Percentiles rank a stretch among this genome's conserved stretches.
Evolutionary conservation across 1,140 invertebrate species (phyloP).

Genomic region (Plectus sambesii): DNA sequence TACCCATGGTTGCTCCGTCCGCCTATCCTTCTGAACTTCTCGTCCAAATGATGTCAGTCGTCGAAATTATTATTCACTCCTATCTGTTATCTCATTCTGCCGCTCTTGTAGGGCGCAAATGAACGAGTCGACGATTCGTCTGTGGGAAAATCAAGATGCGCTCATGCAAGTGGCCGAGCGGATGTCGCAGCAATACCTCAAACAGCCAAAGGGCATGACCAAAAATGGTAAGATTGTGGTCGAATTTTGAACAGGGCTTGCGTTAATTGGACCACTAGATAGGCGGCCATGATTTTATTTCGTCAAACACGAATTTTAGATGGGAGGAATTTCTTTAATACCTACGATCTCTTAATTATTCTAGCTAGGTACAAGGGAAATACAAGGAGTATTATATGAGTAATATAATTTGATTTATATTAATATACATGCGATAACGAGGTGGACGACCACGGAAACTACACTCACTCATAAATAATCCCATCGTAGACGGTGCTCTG

Average conservation of each 20-base stretch:
- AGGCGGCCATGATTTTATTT: too few relatives aligned
- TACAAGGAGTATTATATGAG: not conserved
- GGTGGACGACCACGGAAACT: too few relatives aligned
- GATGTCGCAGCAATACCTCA: not conserved
- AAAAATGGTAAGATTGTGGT: conserved; percentile 53
- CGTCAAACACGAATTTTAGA: not conserved
- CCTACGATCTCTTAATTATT: not conserved
- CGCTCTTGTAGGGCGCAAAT: not conserved
- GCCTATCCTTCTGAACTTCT: too few relatives aligned
- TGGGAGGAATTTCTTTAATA: conserved; percentile 3
- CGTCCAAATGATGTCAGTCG: too few relatives aligned
- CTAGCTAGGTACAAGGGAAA: not conserved
- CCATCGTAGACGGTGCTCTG: too few relatives aligned
- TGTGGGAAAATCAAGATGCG: not conserved
- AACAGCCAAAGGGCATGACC: conserved; percentile 51
- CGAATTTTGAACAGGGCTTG: too few relatives aligned
- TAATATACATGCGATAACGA: too few relatives aligned
- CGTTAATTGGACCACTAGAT: too few relatives aligned
- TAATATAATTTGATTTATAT: not conserved
- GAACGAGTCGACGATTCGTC: not conserved
- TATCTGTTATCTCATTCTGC: too few relatives aligned
- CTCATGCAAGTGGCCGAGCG: not conserved
- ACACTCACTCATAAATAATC: too few relatives aligned
- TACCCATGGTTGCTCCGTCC: too few relatives aligned
- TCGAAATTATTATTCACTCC: too few relatives aligned